Evolutionary conservation across 2,113 vertebrate species (phyloP), one percentile per base, ranked within the genome.

Genomic region (Callopanchax toddi): DNA sequence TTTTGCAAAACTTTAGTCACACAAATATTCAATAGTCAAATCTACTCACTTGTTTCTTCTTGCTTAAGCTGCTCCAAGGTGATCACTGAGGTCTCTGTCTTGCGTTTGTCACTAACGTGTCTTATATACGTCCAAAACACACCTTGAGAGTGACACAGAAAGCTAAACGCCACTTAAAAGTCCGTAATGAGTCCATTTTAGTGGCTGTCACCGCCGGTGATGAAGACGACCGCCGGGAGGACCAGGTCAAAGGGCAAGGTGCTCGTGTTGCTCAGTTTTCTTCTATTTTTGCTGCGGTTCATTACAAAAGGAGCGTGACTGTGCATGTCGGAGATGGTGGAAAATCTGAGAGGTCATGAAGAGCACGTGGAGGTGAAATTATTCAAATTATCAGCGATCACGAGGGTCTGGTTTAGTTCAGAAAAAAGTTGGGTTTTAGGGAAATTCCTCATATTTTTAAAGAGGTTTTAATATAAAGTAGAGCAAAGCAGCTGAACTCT

Each of bases 141-240:
- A 57, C 50, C 76, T 56, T 45, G 75, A 42, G 77, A 90, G 89
- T 91, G 91, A 78, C 87, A 68, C 45, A 46, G 85, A 86, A 75
- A 86, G 73, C 70, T 43, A 74, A 74, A 82, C 71, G 67, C 83
- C 82, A 88, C 74, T 92, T 89, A 90, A 65, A 67, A 65, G 58
- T 65, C 46, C 1, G 81, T 91, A 92, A 91, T 88, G 79, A 90
- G 42, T 26, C 51, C 3, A 20, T 66, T 69, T 74, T 50, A 73
- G 75, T 59, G 67, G 57, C 61, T 73, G 76, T 67, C 79, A 67
- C 65, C 56, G 63, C 49, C 16, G 26, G 26, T 66, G 59, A 81
- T 61, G 32, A 68, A 50, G 34, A 21, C 78, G 79, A 69, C 82
- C 73, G 49, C 55, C 40, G 39, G 44, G 56, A 59, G 51, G 75